A percentile compares a stretch with the other conserved stretches of the same genome.
phyloP scores from a whole-genome alignment of 37 sponge, comb jelly and placozoan species.

The Crambe crambe region DNA sequence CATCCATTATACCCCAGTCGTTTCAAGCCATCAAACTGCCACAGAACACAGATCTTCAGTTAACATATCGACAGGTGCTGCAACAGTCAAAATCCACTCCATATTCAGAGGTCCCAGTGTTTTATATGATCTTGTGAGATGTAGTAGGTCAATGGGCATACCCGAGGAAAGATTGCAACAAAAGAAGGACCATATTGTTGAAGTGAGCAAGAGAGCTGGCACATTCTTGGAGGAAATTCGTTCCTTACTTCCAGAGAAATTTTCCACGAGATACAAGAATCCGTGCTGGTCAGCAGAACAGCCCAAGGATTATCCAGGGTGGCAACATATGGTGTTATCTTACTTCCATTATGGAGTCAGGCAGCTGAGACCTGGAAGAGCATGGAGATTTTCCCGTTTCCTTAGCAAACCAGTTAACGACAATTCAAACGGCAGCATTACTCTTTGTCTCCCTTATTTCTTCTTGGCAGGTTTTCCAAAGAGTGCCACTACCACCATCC shows the following conservation, averaged over 20 bases:
- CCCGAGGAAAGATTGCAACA: neutral
- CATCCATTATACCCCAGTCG: no score
- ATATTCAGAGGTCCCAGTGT: neutral
- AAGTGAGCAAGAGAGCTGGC: neutral
- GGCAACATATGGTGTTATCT: neutral
- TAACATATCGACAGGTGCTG: no score
- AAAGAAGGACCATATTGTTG: neutral
- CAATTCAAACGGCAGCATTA: neutral
- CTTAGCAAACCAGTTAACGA: neutral
- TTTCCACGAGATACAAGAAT: slow-evolving; percentile 4
- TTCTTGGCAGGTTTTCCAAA: slow-evolving; percentile 49
- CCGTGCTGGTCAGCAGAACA: slow-evolving; percentile 30
- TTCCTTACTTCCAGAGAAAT: slow-evolving; percentile 4
- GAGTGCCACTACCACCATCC: slow-evolving; percentile 39
- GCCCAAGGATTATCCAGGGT: neutral
- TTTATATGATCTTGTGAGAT: neutral
- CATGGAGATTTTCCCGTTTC: neutral
- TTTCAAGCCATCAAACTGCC: no score
- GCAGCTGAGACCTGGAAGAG: neutral
- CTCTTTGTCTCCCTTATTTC: slow-evolving; percentile 35
- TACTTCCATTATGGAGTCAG: neutral
- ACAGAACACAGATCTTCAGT: no score
- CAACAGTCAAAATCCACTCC: neutral
- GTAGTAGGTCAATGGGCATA: slow-evolving; percentile 5
- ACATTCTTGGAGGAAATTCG: slow-evolving; percentile 11